Evolutionary conservation across 2,888 invertebrate genomes (phyloP).

Genomic region (Baronia brevicornis): DNA sequence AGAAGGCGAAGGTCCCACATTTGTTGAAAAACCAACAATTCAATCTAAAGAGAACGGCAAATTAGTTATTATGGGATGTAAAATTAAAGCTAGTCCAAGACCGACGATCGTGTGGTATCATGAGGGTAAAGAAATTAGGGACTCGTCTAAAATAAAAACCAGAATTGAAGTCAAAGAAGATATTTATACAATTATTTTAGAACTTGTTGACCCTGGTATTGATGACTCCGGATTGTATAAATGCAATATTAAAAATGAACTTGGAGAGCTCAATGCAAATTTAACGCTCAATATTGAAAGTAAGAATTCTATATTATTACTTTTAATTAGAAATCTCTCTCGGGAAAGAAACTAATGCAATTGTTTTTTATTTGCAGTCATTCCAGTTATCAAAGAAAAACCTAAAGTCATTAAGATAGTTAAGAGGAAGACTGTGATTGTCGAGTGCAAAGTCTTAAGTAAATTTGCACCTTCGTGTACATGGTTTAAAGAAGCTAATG

Average conservation of each 20-base stretch:
- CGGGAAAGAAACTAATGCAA: conserved; percentile 1
- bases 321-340: neutral
- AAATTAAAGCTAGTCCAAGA: conserved; percentile 68
- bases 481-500: conserved; percentile 92
- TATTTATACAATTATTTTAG: conserved; percentile 90
- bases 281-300: conserved; percentile 98
- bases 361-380: conserved; percentile 73
- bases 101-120: conserved; percentile 72
- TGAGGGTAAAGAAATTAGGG: conserved; percentile 79
- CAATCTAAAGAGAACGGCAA: conserved; percentile 80
- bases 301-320: conserved; percentile 64
- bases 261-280: conserved; percentile 98
- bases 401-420: conserved; percentile 93
- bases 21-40: conserved; percentile 92
- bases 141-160: conserved; percentile 88
- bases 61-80: conserved; percentile 69
- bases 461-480: conserved; percentile 94
- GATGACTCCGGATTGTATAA: conserved; percentile 98
- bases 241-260: conserved; percentile 96
- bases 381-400: conserved; percentile 94
- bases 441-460: conserved; percentile 95
- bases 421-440: conserved; percentile 93
- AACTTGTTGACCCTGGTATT: conserved; percentile 91
- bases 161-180: conserved; percentile 85
- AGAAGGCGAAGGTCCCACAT: conserved; percentile 95